Base-by-base conservation (phyloP, 1,140 invertebrate species). In the Tetranychus cinnabarinus region DNA sequence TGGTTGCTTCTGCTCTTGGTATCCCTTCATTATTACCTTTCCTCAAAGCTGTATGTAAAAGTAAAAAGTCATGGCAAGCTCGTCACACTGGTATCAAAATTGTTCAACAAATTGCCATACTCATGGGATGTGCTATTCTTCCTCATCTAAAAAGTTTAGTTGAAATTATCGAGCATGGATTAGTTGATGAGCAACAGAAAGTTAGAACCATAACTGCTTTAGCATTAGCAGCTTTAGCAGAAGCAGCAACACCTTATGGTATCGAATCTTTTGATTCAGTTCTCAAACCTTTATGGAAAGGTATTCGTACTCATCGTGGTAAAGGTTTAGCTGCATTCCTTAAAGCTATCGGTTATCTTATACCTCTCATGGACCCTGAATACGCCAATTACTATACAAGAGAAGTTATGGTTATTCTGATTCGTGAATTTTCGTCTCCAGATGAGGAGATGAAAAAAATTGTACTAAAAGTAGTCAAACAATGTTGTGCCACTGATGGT, bases 401-500 rank as follows among this genome's bases (percentile, higher is more conserved):
- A 65, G 95, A 99, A 84, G 95, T 99, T 68, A 98, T 99, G 96
- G 78, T 98, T 70, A 98, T 98, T 74, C 76, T 99, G 7, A 97
- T 98, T 69, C 80, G 96, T 74, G 96, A 99, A 76, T 99, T 99
- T 72, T 91, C 96, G 72, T 97, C 93, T 55, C 95, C 96, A 2
- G 96, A 99, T 75, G 96, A 99, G 75, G 96, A 99, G 80, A 99
- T 99, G 96, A 99, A 99, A 72, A 99, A 99, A 72, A 99, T 99
- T 76, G 96, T 99, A 1, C 77, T 99, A 47, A 99, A 99, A 77
- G 86, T 98, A 63, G 96, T 99, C n/a, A 99, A 99, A 73, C 96
- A 99, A 74, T 99, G 96, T 76, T 99, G 95, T 73, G 92, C 88
- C 13, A 99, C 96, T 0, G 96, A 99, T 76, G 96, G 96, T 84